These are phyloP conservation scores for Phoxinus phoxinus DNA, from an alignment of 2,113 vertebrate genomes.

Conservation along the genomic window DNA sequence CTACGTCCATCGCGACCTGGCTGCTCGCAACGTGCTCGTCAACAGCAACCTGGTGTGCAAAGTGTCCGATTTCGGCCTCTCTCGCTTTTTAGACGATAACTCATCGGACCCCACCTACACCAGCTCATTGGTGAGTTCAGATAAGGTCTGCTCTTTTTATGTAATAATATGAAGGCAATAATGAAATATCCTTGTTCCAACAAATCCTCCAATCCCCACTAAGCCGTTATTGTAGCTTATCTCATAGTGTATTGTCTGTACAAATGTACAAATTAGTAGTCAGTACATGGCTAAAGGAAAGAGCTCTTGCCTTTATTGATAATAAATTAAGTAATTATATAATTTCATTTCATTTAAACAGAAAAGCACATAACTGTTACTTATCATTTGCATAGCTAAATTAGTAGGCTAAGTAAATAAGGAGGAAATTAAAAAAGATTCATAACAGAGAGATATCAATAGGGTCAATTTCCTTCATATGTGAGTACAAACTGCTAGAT, in stretches of 20 bases:
- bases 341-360: background rate
- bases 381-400: background rate
- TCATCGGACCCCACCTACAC: constrained; percentile 94
- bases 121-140: constrained; percentile 84
- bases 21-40: constrained; percentile 94
- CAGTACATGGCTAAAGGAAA: background rate
- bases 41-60: constrained; percentile 99
- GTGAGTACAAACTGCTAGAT: too few species aligned
- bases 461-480: too few species aligned
- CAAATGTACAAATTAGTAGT: background rate
- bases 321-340: background rate
- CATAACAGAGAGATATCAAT: too few species aligned
- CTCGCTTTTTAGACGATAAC: constrained; percentile 93
- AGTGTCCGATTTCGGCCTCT: constrained; percentile 95
- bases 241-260: background rate
- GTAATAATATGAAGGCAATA: background rate
- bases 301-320: background rate
- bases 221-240: background rate
- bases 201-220: background rate
- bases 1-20: constrained; percentile 94
- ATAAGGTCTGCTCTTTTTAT: background rate
- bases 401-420: background rate
- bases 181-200: background rate
- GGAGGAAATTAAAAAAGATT: background rate
- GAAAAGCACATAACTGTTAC: background rate